Base-by-base conservation (phyloP, 30 jellyfish, hydroid and myxozoan species). In the Clytia hemisphaerica region DNA sequence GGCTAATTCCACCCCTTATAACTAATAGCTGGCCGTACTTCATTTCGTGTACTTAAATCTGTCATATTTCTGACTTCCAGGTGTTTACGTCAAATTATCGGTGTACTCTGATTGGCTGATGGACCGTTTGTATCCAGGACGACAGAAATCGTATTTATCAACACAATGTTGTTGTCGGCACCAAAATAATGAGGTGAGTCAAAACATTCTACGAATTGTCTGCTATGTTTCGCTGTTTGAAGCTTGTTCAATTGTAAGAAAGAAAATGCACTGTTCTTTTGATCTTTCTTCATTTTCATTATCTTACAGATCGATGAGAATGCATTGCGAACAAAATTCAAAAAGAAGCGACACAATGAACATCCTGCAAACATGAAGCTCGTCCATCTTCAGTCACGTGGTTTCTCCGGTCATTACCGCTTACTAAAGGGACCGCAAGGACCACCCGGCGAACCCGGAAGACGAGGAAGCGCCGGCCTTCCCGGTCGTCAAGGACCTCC, bases 31-130 rank as follows among this genome's bases (percentile, higher is more conserved):
- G n/a, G n/a, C n/a, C n/a, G n/a, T n/a, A n/a, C n/a, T n/a, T 46
- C 2, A n/a, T 46, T 3, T 3, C 24, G 9, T n/a, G 9, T 9
- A 46, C 2, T 42, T n/a, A 42, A 42, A 42, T 12, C n/a, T 12
- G 15, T 9, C 53, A n/a, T n/a, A 42, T 42, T 12, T 42, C 15
- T 57, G 21, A 6, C 15, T 72, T 31, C 28, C 27, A 87, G 96
- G 96, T 27, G 96, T 87, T 32, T 87, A 87, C 58, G 96, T 87
- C n/a, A 87, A 87, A 37, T 82, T 87, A 4, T 58, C 94, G 32
- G 71, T 69, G 32, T 87, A 87, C 46, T 90, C 96, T 15, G 80
- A 63, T 63, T 87, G 96, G 96, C 74, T 87, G 2, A 78, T 54
- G 28, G 96, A 87, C 79, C 78, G 71, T 77, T 53, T 77, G 40